Percentiles rank a stretch among this genome's conserved stretches.
Conservation (phyloP, 2,797 vertebrate species). For the Peromyscus melanophrys region DNA sequence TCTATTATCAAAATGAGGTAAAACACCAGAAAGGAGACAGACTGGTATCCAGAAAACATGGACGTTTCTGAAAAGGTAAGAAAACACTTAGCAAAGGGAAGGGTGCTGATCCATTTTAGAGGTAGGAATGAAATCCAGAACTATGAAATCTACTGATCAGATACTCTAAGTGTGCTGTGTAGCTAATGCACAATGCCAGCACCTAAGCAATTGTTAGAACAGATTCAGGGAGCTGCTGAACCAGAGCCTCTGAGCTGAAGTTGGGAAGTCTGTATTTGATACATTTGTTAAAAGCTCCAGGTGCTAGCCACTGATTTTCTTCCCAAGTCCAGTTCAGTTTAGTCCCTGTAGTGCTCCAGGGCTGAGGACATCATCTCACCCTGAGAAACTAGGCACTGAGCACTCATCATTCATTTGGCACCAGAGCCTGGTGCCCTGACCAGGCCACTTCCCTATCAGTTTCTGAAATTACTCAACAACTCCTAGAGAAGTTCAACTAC, state of each 20-base stretch:
- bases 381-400: background rate
- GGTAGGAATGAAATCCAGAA: background rate
- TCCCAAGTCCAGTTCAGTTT: background rate
- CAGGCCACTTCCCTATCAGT: background rate
- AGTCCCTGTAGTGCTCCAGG: background rate
- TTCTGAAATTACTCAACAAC: background rate
- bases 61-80: background rate
- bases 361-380: background rate
- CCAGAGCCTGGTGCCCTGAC: background rate
- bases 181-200: background rate
- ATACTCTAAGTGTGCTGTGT: background rate
- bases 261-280: background rate
- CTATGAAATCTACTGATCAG: background rate
- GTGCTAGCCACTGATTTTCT: background rate
- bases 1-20: slow-evolving; percentile 34
- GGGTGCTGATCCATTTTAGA: background rate
- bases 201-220: background rate
- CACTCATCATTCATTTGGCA: background rate
- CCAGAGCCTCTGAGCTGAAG: background rate
- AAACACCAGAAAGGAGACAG: background rate
- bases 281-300: background rate
- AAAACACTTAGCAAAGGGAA: background rate
- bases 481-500: background rate
- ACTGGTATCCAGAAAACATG: background rate
- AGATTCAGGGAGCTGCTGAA: background rate